Evolutionary conservation across 2,113 vertebrate species (phyloP).

Genomic region (Rhabdomys dilectus): DNA sequence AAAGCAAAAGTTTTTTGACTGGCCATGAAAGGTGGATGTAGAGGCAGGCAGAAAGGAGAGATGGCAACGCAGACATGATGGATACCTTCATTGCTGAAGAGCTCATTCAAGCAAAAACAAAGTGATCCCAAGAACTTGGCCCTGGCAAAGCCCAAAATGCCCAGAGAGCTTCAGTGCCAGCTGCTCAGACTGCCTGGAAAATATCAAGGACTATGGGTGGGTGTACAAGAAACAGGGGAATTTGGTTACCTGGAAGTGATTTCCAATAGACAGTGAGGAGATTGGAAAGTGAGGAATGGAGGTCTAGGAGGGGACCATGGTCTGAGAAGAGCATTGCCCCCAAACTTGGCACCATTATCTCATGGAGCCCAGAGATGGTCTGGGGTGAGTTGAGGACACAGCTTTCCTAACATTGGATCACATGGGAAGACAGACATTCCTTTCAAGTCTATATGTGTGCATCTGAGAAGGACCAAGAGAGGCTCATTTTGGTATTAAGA

Average conservation of each 20-base stretch:
- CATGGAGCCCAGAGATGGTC: not conserved
- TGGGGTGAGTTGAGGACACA: not conserved
- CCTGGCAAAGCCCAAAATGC: not conserved
- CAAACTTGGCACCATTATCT: too few relatives aligned
- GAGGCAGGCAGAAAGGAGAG: not conserved
- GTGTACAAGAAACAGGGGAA: rapidly evolving
- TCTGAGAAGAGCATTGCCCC: not conserved
- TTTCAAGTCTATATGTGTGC: not conserved
- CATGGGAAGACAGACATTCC: rapidly evolving
- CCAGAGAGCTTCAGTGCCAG: rapidly evolving
- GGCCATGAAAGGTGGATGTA: not conserved
- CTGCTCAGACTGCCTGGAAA: too few relatives aligned
- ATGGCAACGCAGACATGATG: rapidly evolving
- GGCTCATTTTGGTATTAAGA: not conserved
- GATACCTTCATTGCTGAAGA: rapidly evolving
- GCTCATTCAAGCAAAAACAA: not conserved
- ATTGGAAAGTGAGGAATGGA: not conserved
- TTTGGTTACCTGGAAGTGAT: not conserved
- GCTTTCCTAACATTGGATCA: not conserved
- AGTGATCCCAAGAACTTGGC: not conserved
- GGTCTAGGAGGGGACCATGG: not conserved
- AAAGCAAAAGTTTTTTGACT: not conserved
- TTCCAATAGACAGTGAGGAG: not conserved
- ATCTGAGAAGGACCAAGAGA: not conserved
- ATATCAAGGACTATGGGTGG: rapidly evolving